Percentiles rank a stretch among this genome's conserved stretches.
phyloP scores from a whole-genome alignment of 2,888 invertebrate species.

The Tenthredo notha region DNA sequence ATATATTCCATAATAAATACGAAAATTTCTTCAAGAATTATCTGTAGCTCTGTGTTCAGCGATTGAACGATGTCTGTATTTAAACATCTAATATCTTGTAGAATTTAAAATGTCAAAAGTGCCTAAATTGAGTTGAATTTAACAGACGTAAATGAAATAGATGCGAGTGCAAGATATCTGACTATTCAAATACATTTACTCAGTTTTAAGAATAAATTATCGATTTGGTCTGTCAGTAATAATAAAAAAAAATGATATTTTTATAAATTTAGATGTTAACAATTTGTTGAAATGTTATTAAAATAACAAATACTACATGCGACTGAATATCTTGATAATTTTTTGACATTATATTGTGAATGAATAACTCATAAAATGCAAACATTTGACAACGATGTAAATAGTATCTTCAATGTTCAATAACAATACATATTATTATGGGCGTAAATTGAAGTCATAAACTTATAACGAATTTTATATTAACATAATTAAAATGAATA shows the following conservation, averaged over 20 bases:
- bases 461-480: conserved; percentile 8
- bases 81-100: conserved; percentile 10
- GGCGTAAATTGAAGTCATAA: conserved; percentile 13
- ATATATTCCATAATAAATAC: not conserved
- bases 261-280: not conserved
- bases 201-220: not conserved
- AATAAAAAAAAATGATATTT: conserved; percentile 5
- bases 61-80: not conserved
- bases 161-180: not conserved
- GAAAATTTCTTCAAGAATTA: not conserved
- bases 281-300: conserved; percentile 36
- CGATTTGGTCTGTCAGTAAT: not conserved
- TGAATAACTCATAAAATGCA: conserved; percentile 13
- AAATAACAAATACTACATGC: conserved; percentile 4
- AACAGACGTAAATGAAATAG: not conserved
- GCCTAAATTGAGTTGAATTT: conserved; percentile 3
- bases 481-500: conserved; percentile 3
- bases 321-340: not conserved
- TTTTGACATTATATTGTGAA: not conserved
- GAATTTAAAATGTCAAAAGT: not conserved
- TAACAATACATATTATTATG: conserved; percentile 20
- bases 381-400: conserved; percentile 5
- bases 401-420: conserved; percentile 5
- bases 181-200: conserved; percentile 1
- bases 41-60: not conserved